A percentile compares a stretch with the other conserved stretches of the same genome.
Evolutionary conservation across 2,113 vertebrate genomes (phyloP).

Genomic region (Fulica atra): DNA sequence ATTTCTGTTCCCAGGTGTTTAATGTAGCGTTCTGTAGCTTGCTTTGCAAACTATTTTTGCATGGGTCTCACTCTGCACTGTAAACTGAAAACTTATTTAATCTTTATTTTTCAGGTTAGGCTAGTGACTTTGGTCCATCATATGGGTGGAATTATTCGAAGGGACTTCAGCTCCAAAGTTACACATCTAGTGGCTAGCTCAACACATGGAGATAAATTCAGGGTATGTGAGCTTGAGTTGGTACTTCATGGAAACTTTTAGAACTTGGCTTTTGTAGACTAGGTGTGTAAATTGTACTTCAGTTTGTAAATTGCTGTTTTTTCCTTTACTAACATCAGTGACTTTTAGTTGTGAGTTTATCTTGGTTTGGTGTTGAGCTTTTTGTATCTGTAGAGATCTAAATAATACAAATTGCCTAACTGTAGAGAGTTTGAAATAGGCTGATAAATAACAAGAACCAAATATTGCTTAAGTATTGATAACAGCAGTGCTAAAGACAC

Average conservation of each 20-base stretch:
- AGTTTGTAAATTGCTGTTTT: background rate
- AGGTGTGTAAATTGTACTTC: background rate
- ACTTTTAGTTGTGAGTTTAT: background rate
- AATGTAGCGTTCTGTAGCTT: background rate
- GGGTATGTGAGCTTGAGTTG: slow-evolving; percentile 80
- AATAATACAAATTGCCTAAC: background rate
- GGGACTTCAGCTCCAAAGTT: slow-evolving; percentile 95
- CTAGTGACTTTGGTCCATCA: slow-evolving; percentile 95
- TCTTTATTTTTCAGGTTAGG: slow-evolving; percentile 81
- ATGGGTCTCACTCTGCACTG: background rate
- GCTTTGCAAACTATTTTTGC: background rate
- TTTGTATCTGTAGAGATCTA: background rate
- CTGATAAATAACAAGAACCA: background rate
- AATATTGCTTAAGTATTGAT: background rate
- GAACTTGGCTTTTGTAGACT: background rate
- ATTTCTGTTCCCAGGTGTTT: background rate
- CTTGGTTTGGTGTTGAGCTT: background rate
- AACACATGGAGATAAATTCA: slow-evolving; percentile 96
- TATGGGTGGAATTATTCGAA: slow-evolving; percentile 95
- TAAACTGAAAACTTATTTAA: background rate
- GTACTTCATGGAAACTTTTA: background rate
- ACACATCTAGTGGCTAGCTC: slow-evolving; percentile 94
- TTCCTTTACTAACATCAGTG: background rate
- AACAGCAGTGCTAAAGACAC: background rate
- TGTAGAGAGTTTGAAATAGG: background rate